These are phyloP conservation scores for Tubulanus polymorphus DNA, from an alignment of 2,888 invertebrate species.

Conservation along the genomic window DNA sequence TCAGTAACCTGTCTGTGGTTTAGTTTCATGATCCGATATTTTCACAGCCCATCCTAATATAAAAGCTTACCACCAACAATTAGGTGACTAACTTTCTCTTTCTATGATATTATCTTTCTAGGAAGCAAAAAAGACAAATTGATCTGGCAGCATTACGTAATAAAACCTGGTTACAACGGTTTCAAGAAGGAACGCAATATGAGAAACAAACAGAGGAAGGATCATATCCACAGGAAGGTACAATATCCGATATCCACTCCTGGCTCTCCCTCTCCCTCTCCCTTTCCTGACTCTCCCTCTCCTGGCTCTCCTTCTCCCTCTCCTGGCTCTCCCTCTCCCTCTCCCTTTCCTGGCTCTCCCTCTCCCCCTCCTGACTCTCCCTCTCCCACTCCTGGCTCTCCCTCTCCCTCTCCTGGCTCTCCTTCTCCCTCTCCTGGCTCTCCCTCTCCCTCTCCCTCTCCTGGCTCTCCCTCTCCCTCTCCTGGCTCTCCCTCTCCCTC, in stretches of 20 bases:
- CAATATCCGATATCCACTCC: too few relatives aligned
- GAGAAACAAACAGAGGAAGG: neutral
- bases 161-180: too few relatives aligned
- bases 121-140: too few relatives aligned
- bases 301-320: neutral
- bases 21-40: too few relatives aligned
- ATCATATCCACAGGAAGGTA: neutral
- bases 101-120: too few relatives aligned
- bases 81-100: too few relatives aligned
- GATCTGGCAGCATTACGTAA: too few relatives aligned
- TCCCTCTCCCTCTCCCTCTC: neutral
- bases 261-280: neutral
- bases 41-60: too few relatives aligned
- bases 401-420: too few relatives aligned
- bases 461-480: neutral
- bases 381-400: neutral
- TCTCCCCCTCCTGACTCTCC: neutral
- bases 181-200: neutral
- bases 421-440: too few relatives aligned
- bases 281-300: neutral
- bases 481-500: neutral
- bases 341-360: neutral
- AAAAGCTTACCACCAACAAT: too few relatives aligned
- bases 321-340: neutral
- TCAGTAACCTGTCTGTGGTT: too few relatives aligned